Conservation (phyloP, 2,113 vertebrate species). For the Mastomys coucha region DNA sequence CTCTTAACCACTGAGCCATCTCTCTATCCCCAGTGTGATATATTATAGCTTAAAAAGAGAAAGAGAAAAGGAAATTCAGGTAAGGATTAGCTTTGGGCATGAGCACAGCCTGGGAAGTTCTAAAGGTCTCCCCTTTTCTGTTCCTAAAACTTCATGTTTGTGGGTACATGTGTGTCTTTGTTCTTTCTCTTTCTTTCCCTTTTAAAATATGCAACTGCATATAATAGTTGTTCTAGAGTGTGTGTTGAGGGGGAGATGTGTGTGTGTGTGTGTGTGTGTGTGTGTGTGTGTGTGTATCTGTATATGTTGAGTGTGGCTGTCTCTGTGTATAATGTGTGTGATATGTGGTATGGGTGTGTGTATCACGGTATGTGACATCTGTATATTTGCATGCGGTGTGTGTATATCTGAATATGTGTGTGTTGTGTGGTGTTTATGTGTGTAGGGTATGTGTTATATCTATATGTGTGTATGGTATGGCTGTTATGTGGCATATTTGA, state of each 20-base stretch:
- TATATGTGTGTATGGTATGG: no score
- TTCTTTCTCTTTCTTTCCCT: background rate
- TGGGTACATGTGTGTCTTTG: background rate
- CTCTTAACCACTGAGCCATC: background rate
- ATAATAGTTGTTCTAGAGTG: background rate
- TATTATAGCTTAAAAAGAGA: background rate
- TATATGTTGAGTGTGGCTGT: background rate
- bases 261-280: background rate
- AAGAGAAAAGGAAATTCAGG: background rate
- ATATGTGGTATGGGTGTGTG: background rate
- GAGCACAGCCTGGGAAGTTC: background rate
- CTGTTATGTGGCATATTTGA: no score
- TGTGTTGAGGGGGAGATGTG: background rate
- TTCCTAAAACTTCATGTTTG: background rate
- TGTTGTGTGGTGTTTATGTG: background rate
- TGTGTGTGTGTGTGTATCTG: background rate
- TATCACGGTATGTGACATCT: background rate
- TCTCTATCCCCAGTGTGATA: background rate
- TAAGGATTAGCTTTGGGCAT: background rate
- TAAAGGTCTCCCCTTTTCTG: background rate
- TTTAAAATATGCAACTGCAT: background rate
- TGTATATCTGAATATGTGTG: background rate
- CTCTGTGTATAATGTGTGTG: background rate
- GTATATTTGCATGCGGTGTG: background rate
- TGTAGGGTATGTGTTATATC: background rate